Base-by-base conservation (phyloP, 2,113 vertebrate genomes). In the Varanus komodoensis region DNA sequence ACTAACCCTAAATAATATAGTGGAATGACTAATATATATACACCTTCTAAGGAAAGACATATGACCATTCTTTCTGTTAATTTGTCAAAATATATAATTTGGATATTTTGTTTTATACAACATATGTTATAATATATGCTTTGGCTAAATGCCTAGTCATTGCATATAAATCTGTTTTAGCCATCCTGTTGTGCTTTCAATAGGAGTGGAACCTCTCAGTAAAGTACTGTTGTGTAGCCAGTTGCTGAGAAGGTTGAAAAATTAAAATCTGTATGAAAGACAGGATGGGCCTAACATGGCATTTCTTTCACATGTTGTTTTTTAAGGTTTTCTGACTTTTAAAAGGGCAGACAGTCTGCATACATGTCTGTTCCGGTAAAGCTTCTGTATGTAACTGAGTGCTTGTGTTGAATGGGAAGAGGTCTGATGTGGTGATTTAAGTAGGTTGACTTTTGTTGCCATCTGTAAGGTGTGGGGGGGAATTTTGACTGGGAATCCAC, bases 1-100 rank as follows among this genome's bases (percentile, higher is more conserved):
- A 91, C 68, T 79, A 87, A 86, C 8, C 93, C 82, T 87, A n/a
- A 11, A 23, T 89, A 79, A 0, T 27, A 12, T 0, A 77, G 32
- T 6, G 61, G 38, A 89, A 61, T 48, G 4, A 1, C 21, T 48
- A n/a, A 86, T 25, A 79, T 27, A 77, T 32, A 91, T 82, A 8
- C 57, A 12, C 6, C 52, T 54, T 54, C 67, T 48, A 14, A 82
- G 1, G 61, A 61, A 77, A 75, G 67, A 68, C 77, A 89, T 15
- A 14, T 52, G 6, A 44, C 38, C 38, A 44, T 44, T 44, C 38
- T 44, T 44, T 44, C 38, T 44, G 38, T 44, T 44, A 44, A 44
- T 44, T 44, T 44, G 48, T 29, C 50, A 52, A 12, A 84, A 54
- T 34, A 73, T 38, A 4, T 84, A 2, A 75, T 6, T 8, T 88